Base-by-base conservation (phyloP, 2,797 vertebrate genomes). In the Sebastes steindachneri region DNA sequence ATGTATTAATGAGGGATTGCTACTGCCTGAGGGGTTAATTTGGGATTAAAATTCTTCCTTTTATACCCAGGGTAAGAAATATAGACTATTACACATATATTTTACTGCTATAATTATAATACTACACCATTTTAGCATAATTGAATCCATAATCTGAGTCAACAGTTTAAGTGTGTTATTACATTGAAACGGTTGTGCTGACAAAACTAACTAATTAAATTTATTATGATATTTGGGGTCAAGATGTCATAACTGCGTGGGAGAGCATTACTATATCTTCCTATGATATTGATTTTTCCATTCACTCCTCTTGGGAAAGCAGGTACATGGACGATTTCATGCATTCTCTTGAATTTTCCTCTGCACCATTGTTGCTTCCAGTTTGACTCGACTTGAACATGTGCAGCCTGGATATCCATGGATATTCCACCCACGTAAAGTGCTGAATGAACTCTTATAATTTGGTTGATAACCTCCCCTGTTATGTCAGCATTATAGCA, bases 381-480 rank as follows among this genome's bases (percentile, higher is more conserved):
- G 76, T 58, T 84, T 17, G 54, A 67, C 57, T 29, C 9, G 5
- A 37, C 57, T 73, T 65, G 9, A 75, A 78, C 71, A 67, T 72
- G 29, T 63, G 26, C 21, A 67, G 68, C 48, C 26, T 31, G 72
- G 65, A 65, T 78, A 73, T 67, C 59, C 57, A 45, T 68, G 68
- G 60, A 59, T 68, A 90, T 92, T 91, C 91, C 73, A 41, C 84
- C 83, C 91, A 94, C 89, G 70, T 89, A 86, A 73, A 73, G 64
- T 66, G 64, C 45, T 54, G 85, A 81, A 82, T 86, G 83, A 90
- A 84, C 88, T 86, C 75, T 78, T 88, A 73, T 89, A 89, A 94
- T 94, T 91, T 87, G 66, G 77, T 87, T 91, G 89, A 92, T 91
- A 91, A 92, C 89, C 91, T 87, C 76, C 64, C 69, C 45, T 87